A percentile compares a stretch with the other conserved stretches of the same genome.
These are phyloP conservation scores for Bos javanicus DNA, from an alignment of 2,113 vertebrate species.

Conservation along the genomic window DNA sequence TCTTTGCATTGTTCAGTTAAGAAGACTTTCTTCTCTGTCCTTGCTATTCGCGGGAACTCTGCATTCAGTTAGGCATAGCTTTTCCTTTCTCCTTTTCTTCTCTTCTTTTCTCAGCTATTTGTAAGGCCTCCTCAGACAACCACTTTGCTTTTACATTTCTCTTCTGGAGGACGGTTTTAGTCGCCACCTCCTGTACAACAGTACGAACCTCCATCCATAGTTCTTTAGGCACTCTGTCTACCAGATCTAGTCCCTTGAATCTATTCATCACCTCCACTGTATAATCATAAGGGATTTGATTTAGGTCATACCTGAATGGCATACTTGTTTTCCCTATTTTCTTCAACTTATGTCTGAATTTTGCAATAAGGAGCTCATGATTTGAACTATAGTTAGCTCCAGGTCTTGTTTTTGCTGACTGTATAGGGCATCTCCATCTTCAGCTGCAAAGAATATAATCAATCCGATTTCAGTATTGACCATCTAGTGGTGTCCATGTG, in stretches of 20 bases:
- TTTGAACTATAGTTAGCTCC: neutral
- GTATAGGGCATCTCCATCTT: neutral
- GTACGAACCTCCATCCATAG: fast-evolving
- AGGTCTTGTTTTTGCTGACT: neutral
- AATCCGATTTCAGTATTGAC: neutral
- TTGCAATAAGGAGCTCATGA: neutral
- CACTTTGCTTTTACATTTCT: neutral
- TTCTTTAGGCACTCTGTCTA: neutral
- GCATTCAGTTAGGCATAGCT: neutral
- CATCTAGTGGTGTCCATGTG: neutral
- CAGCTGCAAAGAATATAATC: neutral
- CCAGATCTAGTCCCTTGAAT: neutral
- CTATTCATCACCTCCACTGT: neutral
- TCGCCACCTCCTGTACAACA: neutral
- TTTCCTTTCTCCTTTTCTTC: neutral
- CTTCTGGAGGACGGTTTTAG: neutral
- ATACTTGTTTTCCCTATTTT: neutral
- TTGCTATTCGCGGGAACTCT: fast-evolving
- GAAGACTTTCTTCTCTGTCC: neutral
- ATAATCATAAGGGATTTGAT: neutral
- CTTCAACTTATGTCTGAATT: neutral
- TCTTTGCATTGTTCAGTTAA: neutral
- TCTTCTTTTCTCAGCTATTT: neutral
- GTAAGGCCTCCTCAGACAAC: neutral
- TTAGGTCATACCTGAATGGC: neutral